Conservation (phyloP, 2,113 vertebrate genomes). For the Marcusenius ussheri region DNA sequence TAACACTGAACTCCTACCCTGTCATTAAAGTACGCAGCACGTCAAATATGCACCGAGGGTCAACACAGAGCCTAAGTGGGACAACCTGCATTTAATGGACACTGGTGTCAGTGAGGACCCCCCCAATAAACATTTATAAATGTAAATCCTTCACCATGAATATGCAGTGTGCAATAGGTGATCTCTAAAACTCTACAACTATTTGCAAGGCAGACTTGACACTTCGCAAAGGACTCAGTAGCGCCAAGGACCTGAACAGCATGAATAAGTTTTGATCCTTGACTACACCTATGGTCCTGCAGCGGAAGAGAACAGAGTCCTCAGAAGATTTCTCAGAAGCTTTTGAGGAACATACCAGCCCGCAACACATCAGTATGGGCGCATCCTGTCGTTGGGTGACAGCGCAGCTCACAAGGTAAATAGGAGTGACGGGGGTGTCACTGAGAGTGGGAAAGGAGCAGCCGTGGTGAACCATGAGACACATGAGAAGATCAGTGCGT, state of each 20-base stretch:
- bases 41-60: constrained; percentile 41
- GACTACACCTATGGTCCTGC: neutral
- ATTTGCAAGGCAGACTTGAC: neutral
- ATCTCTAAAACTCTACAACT: neutral
- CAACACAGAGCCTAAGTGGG: constrained; percentile 14
- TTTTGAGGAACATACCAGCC: neutral
- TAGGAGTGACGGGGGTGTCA: neutral
- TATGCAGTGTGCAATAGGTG: neutral
- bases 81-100: constrained; percentile 39
- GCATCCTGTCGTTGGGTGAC: neutral
- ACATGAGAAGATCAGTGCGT: neutral
- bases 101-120: constrained; percentile 49
- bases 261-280: neutral
- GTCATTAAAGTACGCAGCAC: constrained; percentile 47
- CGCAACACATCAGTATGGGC: neutral
- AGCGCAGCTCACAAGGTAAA: neutral
- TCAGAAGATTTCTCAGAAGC: too few species aligned
- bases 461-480: neutral
- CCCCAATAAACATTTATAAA: constrained; percentile 30
- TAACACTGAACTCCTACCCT: constrained; percentile 38
- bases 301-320: neutral
- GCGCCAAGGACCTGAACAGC: neutral
- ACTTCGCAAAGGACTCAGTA: neutral
- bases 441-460: neutral
- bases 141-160: neutral